phyloP scores from a whole-genome alignment of 2,888 invertebrate species.

The Plusia festucae region DNA sequence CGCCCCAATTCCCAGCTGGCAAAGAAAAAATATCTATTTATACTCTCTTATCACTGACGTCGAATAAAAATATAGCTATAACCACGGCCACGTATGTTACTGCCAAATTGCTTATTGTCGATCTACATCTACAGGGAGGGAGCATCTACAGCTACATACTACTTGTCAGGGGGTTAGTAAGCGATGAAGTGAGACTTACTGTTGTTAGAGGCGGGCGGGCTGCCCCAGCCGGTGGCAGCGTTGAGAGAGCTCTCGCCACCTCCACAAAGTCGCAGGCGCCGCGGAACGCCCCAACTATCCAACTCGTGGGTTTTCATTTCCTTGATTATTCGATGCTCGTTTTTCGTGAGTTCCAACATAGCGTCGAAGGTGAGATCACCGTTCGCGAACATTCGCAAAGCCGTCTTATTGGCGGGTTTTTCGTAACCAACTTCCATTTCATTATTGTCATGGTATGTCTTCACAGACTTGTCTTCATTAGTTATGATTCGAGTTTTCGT shows the following conservation, averaged over 20 bases:
- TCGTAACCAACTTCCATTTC: slow-evolving; percentile 72
- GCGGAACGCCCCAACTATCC: slow-evolving; percentile 90
- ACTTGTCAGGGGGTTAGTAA: slow-evolving; percentile 32
- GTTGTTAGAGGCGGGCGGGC: slow-evolving; percentile 92
- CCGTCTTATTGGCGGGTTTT: slow-evolving; percentile 67
- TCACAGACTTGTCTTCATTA: slow-evolving; percentile 78
- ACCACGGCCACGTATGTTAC: slow-evolving; percentile 41
- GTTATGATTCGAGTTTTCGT: slow-evolving; percentile 82
- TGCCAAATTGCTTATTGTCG: slow-evolving; percentile 46
- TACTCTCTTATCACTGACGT: slow-evolving; percentile 49
- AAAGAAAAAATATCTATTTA: slow-evolving; percentile 63
- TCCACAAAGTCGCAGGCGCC: slow-evolving; percentile 91
- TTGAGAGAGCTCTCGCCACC: slow-evolving; percentile 95
- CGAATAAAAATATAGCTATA: slow-evolving; percentile 47
- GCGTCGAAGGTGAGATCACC: slow-evolving; percentile 87
- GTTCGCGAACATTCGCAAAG: slow-evolving; percentile 80
- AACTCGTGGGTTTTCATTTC: slow-evolving; percentile 66
- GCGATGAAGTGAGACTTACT: slow-evolving; percentile 67
- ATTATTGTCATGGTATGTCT: slow-evolving; percentile 87
- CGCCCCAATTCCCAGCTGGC: slow-evolving; percentile 87
- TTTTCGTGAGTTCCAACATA: slow-evolving; percentile 81
- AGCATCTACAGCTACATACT: not conserved
- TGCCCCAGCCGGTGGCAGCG: slow-evolving; percentile 94
- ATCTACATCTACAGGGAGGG: slow-evolving; percentile 35
- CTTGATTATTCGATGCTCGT: slow-evolving; percentile 74